These are phyloP conservation scores for Alcis repandata DNA, from an alignment of 2,888 invertebrate genomes.

Conservation along the genomic window DNA sequence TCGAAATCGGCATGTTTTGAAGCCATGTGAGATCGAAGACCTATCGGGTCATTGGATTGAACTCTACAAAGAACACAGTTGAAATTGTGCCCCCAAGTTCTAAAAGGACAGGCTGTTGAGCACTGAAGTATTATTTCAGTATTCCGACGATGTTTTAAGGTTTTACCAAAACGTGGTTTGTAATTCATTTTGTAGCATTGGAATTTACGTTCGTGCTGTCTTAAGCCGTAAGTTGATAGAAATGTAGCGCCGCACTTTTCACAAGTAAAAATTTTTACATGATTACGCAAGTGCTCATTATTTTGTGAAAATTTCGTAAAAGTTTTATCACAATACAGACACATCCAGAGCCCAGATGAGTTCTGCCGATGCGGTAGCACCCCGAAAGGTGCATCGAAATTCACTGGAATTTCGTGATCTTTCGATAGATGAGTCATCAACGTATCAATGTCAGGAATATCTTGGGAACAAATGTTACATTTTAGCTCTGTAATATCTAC, in stretches of 20 bases:
- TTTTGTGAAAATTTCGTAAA: slow-evolving; percentile 78
- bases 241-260: slow-evolving; percentile 80
- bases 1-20: slow-evolving; percentile 76
- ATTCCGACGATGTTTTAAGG: slow-evolving; percentile 76
- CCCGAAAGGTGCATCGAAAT: slow-evolving; percentile 77
- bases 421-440: slow-evolving; percentile 75
- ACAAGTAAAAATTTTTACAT: slow-evolving; percentile 78
- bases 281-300: slow-evolving; percentile 76
- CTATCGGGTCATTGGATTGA: slow-evolving; percentile 79
- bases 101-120: slow-evolving; percentile 78
- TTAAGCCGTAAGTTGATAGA: slow-evolving; percentile 74
- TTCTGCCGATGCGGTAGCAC: slow-evolving; percentile 78
- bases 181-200: slow-evolving; percentile 79
- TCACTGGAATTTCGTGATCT: slow-evolving; percentile 71
- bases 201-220: slow-evolving; percentile 78
- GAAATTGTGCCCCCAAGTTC: slow-evolving; percentile 82
- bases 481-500: slow-evolving; percentile 77
- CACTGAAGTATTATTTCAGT: slow-evolving; percentile 80
- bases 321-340: slow-evolving; percentile 76
- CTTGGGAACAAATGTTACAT: slow-evolving; percentile 71
- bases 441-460: slow-evolving; percentile 67
- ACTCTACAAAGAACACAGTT: slow-evolving; percentile 80
- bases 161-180: slow-evolving; percentile 78
- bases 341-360: slow-evolving; percentile 73
- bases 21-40: slow-evolving; percentile 77